Evolutionary conservation across 2,888 invertebrate genomes (phyloP), one percentile per base, ranked within the genome.

Genomic region (Leucophora obtusa): DNA sequence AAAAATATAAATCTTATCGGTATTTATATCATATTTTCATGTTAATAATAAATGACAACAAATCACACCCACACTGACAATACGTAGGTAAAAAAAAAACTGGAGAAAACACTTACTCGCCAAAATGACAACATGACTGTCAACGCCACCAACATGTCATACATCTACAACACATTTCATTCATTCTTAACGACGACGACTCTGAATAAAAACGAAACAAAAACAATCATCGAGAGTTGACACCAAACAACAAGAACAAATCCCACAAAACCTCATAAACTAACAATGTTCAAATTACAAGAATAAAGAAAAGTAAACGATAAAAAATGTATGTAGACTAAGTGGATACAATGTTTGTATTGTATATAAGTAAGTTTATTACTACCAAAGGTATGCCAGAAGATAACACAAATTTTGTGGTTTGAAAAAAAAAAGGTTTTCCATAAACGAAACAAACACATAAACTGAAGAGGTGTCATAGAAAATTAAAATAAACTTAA

Each of bases 111-210:
- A 65, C 50, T 51, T 53, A 62, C 75, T 70, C 60, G 68, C 15
- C 68, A 65, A 65, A 71, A 38, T 66, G 65, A 66, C 74, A 79
- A 59, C 72, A 68, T 47, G 69, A 58, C 73, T 81, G 81, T 81
- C 81, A 81, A 65, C 81, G 59, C 60, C 73, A 81, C 76, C 69
- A 72, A 65, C 76, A 59, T 69, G 50, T 65, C 35, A 73, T 17
- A 62, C 15, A 35, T 54, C 51, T 5, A 62, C 8, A 28, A n/a
- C 24, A 28, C n/a, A 60, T 43, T 28, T 24, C 28, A 54, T 24
- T 24, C 54, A n/a, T 54, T 14, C 28, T 3, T 28, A 47, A 14
- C 1, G 43, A 47, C 28, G 28, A 28, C 28, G 6, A 47, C 43
- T n/a, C 11, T n/a, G n/a, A 47, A 47, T n/a, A n/a, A 14, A 43